Evolutionary conservation across 2,113 vertebrate species (phyloP), one percentile per base, ranked within the genome.

Genomic region (Mungos mungo): DNA sequence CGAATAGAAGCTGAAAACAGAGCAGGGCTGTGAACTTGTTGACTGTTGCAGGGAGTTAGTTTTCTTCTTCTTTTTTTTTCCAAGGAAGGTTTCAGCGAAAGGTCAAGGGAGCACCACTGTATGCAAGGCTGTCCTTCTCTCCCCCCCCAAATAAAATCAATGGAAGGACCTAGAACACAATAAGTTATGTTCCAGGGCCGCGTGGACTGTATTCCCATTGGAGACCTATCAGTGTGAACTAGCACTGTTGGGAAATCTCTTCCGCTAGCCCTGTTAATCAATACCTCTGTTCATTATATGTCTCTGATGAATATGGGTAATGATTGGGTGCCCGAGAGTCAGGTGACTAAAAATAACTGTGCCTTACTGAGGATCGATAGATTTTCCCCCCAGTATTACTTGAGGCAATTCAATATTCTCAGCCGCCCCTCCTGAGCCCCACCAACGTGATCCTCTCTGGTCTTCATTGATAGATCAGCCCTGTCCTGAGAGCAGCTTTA

Each of bases 331-430:
- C 98, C 97, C 79, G 96, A 89, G 97, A 98, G 97, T 98, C 98
- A 99, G 98, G 98, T 99, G 99, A 99, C 99, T 99, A 98, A 99
- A 99, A 99, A 98, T 98, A 99, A 98, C 98, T 98, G 98, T 90
- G 92, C 98, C 98, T 98, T 95, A 97, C 98, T 95, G 97, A 98
- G 98, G 98, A 99, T 99, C 99, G 98, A 98, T 98, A 98, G 86
- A 97, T 83, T 52, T 71, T 25, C 45, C 16, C 0, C 65, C 79
- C 47, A 92, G 97, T 82, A 96, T 98, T 92, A 98, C 96, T 98
- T 94, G 96, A 98, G 93, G 97, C 86, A 91, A 95, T 96, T 79
- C 88, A 93, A 97, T 98, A 81, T 90, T 96, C 72, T 94, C 97
- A 74, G 95, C 96, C 14, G 81, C 90, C 91, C 95, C 88, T 97